Evolutionary conservation across 2,113 vertebrate genomes (phyloP).

Genomic region (Capreolus pygargus): DNA sequence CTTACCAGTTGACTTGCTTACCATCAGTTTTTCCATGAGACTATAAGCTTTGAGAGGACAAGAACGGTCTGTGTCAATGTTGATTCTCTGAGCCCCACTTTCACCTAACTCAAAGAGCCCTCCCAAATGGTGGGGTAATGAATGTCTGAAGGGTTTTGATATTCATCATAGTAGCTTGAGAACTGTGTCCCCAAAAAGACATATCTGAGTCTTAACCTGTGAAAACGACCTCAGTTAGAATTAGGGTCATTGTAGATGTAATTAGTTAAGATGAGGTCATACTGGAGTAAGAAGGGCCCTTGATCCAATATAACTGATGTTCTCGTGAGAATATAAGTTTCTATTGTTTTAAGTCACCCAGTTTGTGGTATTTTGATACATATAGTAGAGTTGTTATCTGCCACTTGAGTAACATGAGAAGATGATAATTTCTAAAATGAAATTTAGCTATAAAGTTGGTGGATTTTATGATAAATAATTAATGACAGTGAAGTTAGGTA

Average conservation of each 20-base stretch:
- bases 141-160: no score
- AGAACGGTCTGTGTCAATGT: neutral
- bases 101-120: neutral
- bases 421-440: neutral
- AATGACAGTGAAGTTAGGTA: neutral
- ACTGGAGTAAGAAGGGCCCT: neutral
- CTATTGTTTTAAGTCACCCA: neutral
- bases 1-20: neutral
- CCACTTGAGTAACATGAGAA: neutral
- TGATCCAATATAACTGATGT: neutral
- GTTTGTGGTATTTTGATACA: neutral
- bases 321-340: neutral
- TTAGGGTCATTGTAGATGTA: neutral
- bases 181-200: neutral
- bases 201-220: neutral
- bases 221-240: neutral
- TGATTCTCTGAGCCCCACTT: neutral
- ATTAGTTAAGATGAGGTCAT: neutral
- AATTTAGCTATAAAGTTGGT: neutral
- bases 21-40: neutral
- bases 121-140: neutral
- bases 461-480: neutral
- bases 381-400: neutral
- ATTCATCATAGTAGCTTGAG: neutral
- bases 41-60: neutral